phyloP scores from a whole-genome alignment of 2,113 vertebrate species.

The Panthera uncia region DNA sequence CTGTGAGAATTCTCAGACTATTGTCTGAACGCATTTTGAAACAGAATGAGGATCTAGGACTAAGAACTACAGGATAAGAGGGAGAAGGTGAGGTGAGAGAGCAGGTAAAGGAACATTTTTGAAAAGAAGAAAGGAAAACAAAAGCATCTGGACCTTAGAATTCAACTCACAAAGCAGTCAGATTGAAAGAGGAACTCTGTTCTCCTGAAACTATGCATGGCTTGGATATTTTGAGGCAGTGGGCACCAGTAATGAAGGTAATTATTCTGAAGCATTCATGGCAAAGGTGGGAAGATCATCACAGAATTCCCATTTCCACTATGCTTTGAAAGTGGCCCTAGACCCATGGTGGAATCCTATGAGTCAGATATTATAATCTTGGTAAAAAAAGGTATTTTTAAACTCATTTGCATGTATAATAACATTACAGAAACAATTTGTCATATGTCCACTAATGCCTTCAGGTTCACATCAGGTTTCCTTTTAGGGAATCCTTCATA shows the following conservation, averaged over 20 bases:
- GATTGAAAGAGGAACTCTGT: not conserved
- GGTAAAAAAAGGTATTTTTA: not conserved
- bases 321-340: not conserved
- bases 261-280: not conserved
- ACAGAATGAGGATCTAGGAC: not conserved
- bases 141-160: not conserved
- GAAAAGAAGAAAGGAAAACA: not conserved
- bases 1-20: not conserved
- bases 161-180: not conserved
- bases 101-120: not conserved
- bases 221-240: not conserved
- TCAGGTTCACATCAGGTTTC: not conserved
- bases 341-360: not conserved
- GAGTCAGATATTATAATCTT: not conserved
- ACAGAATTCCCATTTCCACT: not conserved
- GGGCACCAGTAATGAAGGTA: not conserved
- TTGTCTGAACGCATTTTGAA: not conserved
- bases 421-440: not conserved
- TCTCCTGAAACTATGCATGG: rapidly evolving
- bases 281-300: rapidly evolving
- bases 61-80: not conserved
- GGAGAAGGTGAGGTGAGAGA: not conserved
- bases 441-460: not conserved
- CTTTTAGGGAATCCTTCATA: not conserved
- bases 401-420: not conserved